Base-by-base conservation (phyloP, 2,797 vertebrate species). In the Myotis vivesi region DNA sequence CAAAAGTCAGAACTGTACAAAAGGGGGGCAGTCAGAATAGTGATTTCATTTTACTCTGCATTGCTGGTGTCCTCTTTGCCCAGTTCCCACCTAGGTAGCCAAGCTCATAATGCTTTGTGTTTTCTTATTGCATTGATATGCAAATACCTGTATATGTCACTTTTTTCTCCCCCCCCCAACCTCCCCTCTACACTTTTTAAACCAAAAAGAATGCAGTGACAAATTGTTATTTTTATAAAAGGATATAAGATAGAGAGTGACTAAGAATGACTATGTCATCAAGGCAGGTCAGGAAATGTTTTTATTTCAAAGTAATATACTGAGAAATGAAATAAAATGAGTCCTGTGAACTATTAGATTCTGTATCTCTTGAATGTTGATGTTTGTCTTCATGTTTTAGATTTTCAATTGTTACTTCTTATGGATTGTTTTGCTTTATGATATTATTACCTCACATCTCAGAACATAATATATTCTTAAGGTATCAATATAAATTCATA, bases 141-240 rank as follows among this genome's bases (percentile, higher is more conserved):
- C 4, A 71, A 59, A 79, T 38, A 49, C 25, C 20, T 25, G 6
- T 38, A 11, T 30, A 17, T 69, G 68, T 77, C 36, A 55, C 17
- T 69, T 46, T 66, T 19, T 49, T 19, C 22, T 0, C 10, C 6
- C 3, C 23, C 3, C 28, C 3, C 19, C 4, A 22, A 11, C 2
- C 44, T 2, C 44, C 44, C 2, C 44, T 0, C 41, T 0, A 22
- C 4, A 68, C 19, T 44, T 19, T 77, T 84, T 30, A 44, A 44
- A 30, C 38, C 11, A 20, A 69, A n/a, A 68, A 53, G 49, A 69
- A 83, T n/a, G 16, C 33, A 69, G 23, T 62, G 12, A 11, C 7
- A 77, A 41, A 69, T 33, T 44, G 12, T 3, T 72, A 89, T 82
- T n/a, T 79, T 4, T 55, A 30, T 73, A 72, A 30, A 57, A 73